Evolutionary conservation across 2,797 vertebrate species (phyloP), one percentile per base, ranked within the genome.

Genomic region (Malacoraja senta): DNA sequence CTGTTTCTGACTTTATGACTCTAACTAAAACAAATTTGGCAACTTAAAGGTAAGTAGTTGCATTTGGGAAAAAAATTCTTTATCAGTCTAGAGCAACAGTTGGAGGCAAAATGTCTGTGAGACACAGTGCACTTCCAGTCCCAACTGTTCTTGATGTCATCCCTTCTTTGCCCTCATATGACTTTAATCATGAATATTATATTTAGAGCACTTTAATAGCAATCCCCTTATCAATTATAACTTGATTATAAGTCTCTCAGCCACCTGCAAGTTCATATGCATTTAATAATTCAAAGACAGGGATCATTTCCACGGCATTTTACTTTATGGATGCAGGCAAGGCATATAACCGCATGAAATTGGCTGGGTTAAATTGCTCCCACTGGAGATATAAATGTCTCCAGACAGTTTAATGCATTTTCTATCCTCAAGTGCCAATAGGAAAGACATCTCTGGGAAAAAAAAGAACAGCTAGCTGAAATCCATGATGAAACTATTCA

Each of bases 181-280:
- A 65, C 84, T 68, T 65, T 15, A 65, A 88, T n/a, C 61, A 65
- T 65, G n/a, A 88, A 88, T 65, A 68, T 88, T 88, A 19, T 32
- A 88, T 88, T 88, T 84, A 58, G 58, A 53, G 10, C 53, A 84
- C 53, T 84, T 84, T 88, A 32, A 88, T 68, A 65, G 68, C 61
- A 88, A 65, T 88, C 84, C 29, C 61, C 84, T 68, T n/a, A 88
- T 88, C 84, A 88, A 88, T 88, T 88, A 88, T 63, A 88, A 65
- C n/a, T 88, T 88, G 84, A 65, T 88, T 65, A 65, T 35, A n/a
- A 32, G 84, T 35, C 61, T 88, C 61, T 32, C 29, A 68, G 84
- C 61, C 84, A 65, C 65, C 61, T 65, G n/a, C 84, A 88, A 32
- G 61, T 63, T 86, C n/a, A 88, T 65, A 88, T 88, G 84, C 61